Conservation (phyloP, 2,888 invertebrate species). For the Drosophila anomalata region DNA sequence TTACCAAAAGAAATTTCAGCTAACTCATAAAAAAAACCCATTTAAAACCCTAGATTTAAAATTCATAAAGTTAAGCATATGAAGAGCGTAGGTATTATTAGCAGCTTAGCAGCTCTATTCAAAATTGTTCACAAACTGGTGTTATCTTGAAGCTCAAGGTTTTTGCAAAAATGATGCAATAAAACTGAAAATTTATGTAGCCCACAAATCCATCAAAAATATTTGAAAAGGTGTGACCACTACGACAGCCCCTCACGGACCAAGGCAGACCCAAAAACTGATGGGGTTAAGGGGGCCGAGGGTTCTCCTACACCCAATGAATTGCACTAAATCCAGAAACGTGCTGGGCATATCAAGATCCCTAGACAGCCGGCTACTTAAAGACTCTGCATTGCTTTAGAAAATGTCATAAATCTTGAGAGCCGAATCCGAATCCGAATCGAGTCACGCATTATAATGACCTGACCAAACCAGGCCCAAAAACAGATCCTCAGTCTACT, state of each 20-base stretch:
- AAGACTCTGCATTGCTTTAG: slow-evolving; percentile 48
- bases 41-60: too few species aligned
- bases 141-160: background rate
- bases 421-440: slow-evolving; percentile 26
- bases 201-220: slow-evolving; percentile 53
- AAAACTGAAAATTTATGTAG: slow-evolving; percentile 26
- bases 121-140: background rate
- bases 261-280: slow-evolving; percentile 14
- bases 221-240: slow-evolving; percentile 55
- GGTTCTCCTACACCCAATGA: slow-evolving; percentile 52
- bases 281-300: slow-evolving; percentile 7
- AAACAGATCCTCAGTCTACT: background rate
- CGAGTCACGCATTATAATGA: slow-evolving; percentile 66
- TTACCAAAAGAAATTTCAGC: background rate
- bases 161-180: slow-evolving; percentile 29
- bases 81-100: background rate
- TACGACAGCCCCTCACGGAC: slow-evolving; percentile 29
- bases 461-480: slow-evolving; percentile 1
- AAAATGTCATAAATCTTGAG: slow-evolving; percentile 66
- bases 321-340: slow-evolving; percentile 70
- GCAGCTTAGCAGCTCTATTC: background rate
- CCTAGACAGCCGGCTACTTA: slow-evolving; percentile 37
- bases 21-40: background rate
- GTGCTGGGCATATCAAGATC: slow-evolving; percentile 52
- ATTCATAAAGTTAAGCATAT: too few species aligned